Base-by-base conservation (phyloP, 2,888 invertebrate species). In the Aleiodes leptofemur region DNA sequence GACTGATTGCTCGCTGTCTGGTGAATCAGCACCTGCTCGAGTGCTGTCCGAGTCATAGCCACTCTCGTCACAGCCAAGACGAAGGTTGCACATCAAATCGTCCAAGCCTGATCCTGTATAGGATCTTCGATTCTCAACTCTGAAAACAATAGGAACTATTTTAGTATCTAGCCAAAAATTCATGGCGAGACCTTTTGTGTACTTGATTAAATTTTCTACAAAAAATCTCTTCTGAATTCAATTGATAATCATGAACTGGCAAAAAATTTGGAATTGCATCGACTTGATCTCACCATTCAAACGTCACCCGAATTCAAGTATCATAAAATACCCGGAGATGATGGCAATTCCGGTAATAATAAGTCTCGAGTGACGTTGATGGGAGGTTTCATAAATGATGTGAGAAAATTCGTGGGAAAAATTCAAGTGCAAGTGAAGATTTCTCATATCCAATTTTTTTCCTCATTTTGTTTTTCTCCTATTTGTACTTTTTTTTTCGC, bases 1-100 rank as follows among this genome's bases (percentile, higher is more conserved):
- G 2, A 79, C 77, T 1, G 77, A 78, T 43, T 87, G 82, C 31
- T 81, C 87, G 69, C 91, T 91, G 72, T 91, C 89, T 0, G 92
- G 92, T 1, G 92, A 92, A 84, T 92, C 91, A 11, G 91, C 90
- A 4, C 91, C 91, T 1, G 90, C 88, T 79, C 91, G 86, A 0
- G 92, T 92, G 14, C 92, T 92, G 83, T 93, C 93, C 59, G 92
- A 92, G 77, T 92, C 92, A 82, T 93, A 93, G 14, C 92, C 93
- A 82, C 92, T 92, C 59, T 81, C 80, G 84, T 92, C 93, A 80
- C 92, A 92, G 9, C 90, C 88, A 4, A 90, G 77, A 61, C 87
- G 84, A 48, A 90, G 78, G 23, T 88, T 86, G 77, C 81, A 88
- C 83, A 89, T 86, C 16, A 90, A 81, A 23, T 88, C 87, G 57